Evolutionary conservation across 2,888 invertebrate species (phyloP), one percentile per base, ranked within the genome.

Genomic region (Lithophane ornitopus): DNA sequence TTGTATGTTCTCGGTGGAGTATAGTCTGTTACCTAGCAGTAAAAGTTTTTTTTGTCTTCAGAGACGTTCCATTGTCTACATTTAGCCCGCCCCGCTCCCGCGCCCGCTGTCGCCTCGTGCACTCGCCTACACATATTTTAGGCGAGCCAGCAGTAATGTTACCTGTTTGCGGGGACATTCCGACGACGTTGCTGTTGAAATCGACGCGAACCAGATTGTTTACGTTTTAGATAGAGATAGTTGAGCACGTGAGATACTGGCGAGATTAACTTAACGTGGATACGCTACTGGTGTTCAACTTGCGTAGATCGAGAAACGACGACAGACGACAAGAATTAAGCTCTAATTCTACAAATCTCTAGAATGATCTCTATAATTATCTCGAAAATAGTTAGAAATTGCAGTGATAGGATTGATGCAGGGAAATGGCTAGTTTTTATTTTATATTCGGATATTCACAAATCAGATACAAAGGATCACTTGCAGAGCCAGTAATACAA

Each of bases 151-250:
- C 89, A 88, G 89, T 91, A 92, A 89, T 86, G 89, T 88, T 87
- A 88, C 91, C 90, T 88, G 90, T 89, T 89, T 81, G 88, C 84
- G 88, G 86, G 90, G 89, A 91, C 91, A 91, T 91, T 90, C 91
- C 89, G 87, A 84, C 84, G 84, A 90, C 90, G 91, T 88, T 81
- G 87, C 93, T 93, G 94, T 94, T 93, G 95, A 95, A 95, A 95
- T 92, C 94, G 89, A 92, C 94, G 90, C 92, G 88, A 90, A 93
- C 94, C 93, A 94, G 94, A 95, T 95, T 95, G 95, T 95, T 95
- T 95, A 95, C 95, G 94, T 94, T 93, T 93, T 89, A 94, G 93
- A 95, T 95, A 94, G 93, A 94, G 95, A 95, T 95, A 95, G 93
- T 92, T 93, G 92, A 92, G 91, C 93, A 90, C 92, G 93, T 91